Evolutionary conservation across 2,797 vertebrate genomes (phyloP).

Genomic region (Schizopygopsis pylzovi): DNA sequence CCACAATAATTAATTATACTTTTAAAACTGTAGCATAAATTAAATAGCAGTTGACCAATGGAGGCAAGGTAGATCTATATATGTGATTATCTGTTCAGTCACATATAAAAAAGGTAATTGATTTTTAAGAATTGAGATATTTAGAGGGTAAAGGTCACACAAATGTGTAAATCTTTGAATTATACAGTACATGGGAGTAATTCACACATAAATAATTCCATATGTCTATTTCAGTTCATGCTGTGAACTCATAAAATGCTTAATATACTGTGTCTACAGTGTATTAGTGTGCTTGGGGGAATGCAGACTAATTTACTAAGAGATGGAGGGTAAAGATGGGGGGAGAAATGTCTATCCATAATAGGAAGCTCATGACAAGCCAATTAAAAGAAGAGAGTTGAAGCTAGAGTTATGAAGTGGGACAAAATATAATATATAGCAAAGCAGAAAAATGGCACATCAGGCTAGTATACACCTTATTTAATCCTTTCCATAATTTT

Average conservation of each 20-base stretch:
- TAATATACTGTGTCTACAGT: slow-evolving; percentile 25
- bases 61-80: neutral
- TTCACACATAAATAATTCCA: slow-evolving; percentile 12
- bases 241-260: neutral
- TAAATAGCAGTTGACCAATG: neutral
- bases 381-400: slow-evolving; percentile 32
- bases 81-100: neutral
- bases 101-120: neutral
- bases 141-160: slow-evolving; percentile 2
- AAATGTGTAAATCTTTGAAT: slow-evolving; percentile 20
- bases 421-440: neutral
- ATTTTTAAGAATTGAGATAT: neutral
- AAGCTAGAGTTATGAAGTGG: neutral
- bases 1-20: neutral
- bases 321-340: slow-evolving; percentile 19
- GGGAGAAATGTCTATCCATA: slow-evolving; percentile 25
- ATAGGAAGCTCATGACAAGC: slow-evolving; percentile 13
- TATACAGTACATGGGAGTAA: slow-evolving; percentile 16
- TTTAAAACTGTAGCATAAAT: neutral
- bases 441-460: neutral
- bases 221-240: slow-evolving; percentile 3
- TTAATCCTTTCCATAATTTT: neutral
- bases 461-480: neutral
- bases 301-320: slow-evolving; percentile 19
- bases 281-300: slow-evolving; percentile 6